Conservation (phyloP, 1,140 invertebrate species). For the Caerostris darwini region DNA sequence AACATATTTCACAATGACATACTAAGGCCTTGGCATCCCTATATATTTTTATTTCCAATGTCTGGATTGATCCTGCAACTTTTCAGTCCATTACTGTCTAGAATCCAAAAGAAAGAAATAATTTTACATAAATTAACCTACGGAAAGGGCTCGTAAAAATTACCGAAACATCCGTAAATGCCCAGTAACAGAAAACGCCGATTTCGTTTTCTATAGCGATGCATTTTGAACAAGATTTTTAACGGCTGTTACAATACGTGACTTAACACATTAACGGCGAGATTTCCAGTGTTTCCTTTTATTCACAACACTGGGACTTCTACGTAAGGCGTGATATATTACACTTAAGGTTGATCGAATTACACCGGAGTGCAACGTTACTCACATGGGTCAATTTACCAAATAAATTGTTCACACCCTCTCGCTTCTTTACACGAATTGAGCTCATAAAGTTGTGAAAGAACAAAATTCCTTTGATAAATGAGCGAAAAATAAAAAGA, state of each 20-base stretch:
- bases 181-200: constrained; percentile 20
- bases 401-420: constrained; percentile 41
- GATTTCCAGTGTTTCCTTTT: constrained; percentile 34
- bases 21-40: neutral
- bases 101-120: constrained; percentile 6
- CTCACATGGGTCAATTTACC: constrained; percentile 30
- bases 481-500: constrained; percentile 38
- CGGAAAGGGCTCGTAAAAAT: constrained; percentile 14
- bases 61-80: neutral
- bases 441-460: constrained; percentile 36
- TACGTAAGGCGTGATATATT: constrained; percentile 28
- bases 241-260: constrained; percentile 33
- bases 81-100: neutral
- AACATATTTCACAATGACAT: constrained; percentile 26
- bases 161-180: constrained; percentile 23
- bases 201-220: constrained; percentile 39
- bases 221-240: constrained; percentile 27
- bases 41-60: neutral
- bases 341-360: constrained; percentile 54
- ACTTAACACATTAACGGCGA: constrained; percentile 38
- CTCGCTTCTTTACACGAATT: constrained; percentile 10
- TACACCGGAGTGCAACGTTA: constrained; percentile 10
- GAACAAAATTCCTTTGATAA: constrained; percentile 20
- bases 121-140: constrained; percentile 43
- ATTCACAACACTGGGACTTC: constrained; percentile 18